phyloP scores from a whole-genome alignment of 1,140 invertebrate genomes.

The Apis florea region DNA sequence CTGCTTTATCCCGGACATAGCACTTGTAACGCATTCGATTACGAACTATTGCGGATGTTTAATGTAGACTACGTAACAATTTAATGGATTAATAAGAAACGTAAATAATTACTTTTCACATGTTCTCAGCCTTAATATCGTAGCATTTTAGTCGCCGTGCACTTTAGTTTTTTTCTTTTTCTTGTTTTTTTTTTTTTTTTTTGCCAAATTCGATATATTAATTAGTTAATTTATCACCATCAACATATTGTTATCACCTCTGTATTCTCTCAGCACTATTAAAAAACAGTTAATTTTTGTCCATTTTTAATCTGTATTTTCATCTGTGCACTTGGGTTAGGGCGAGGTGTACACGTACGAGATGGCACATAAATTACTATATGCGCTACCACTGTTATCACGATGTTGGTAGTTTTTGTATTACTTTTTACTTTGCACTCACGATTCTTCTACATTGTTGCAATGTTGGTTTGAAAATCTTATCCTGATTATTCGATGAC shows the following conservation, averaged over 20 bases:
- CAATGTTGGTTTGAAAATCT: not conserved
- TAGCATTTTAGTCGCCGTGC: constrained; percentile 44
- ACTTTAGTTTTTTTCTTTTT: constrained; percentile 14
- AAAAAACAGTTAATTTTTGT: not conserved
- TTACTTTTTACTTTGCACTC: constrained; percentile 13
- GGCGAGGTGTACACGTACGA: constrained; percentile 10
- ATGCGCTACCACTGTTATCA: constrained; percentile 11
- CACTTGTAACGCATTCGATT: constrained; percentile 50
- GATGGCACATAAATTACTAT: constrained; percentile 39
- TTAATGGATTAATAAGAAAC: constrained; percentile 55
- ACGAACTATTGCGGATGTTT: constrained; percentile 58
- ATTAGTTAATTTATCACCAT: constrained; percentile 18
- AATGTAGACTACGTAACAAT: constrained; percentile 63
- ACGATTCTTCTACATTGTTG: constrained; percentile 3
- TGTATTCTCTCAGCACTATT: constrained; percentile 1
- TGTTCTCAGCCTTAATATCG: constrained; percentile 54
- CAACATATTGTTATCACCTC: constrained; percentile 25
- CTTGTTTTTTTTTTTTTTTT: not conserved
- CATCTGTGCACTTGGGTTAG: constrained; percentile 9
- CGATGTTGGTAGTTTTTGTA: not conserved
- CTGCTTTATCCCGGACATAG: constrained; percentile 41
- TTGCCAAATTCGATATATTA: not conserved
- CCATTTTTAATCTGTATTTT: not conserved
- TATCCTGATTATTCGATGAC: constrained; percentile 11
- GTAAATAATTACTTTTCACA: constrained; percentile 54